These are phyloP conservation scores for Petrocephalus zakoni DNA, from an alignment of 2,113 vertebrate species.

Conservation along the genomic window DNA sequence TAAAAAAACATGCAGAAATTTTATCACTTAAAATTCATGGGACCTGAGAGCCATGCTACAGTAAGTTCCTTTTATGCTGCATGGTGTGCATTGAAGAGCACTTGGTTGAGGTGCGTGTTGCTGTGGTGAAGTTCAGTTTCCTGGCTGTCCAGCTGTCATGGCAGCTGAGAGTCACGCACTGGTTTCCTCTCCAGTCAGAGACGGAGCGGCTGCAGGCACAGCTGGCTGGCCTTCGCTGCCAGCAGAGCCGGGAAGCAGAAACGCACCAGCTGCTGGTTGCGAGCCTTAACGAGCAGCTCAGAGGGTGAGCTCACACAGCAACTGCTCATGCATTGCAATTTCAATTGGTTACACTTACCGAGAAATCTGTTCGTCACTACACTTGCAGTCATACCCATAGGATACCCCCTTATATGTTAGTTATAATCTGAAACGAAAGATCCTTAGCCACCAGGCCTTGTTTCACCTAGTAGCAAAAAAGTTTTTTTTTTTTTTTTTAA, in stretches of 20 bases:
- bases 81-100: slow-evolving; percentile 14
- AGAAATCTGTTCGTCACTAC: neutral
- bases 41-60: neutral
- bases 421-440: neutral
- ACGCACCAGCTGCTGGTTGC: slow-evolving; percentile 72
- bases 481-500: no score
- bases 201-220: slow-evolving; percentile 74
- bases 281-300: slow-evolving; percentile 74
- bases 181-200: slow-evolving; percentile 64
- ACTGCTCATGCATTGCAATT: neutral
- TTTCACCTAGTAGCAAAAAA: neutral
- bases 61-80: slow-evolving; percentile 28
- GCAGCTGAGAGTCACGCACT: neutral
- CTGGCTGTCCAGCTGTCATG: neutral
- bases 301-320: slow-evolving; percentile 57
- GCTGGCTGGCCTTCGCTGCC: slow-evolving; percentile 59
- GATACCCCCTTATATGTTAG: neutral
- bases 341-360: neutral
- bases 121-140: slow-evolving; percentile 31
- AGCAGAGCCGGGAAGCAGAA: slow-evolving; percentile 71
- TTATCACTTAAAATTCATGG: neutral
- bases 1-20: neutral
- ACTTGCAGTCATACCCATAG: neutral
- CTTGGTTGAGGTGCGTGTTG: slow-evolving; percentile 21
- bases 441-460: neutral